Conservation (phyloP, 2,888 invertebrate species). For the Crioceris asparagi region DNA sequence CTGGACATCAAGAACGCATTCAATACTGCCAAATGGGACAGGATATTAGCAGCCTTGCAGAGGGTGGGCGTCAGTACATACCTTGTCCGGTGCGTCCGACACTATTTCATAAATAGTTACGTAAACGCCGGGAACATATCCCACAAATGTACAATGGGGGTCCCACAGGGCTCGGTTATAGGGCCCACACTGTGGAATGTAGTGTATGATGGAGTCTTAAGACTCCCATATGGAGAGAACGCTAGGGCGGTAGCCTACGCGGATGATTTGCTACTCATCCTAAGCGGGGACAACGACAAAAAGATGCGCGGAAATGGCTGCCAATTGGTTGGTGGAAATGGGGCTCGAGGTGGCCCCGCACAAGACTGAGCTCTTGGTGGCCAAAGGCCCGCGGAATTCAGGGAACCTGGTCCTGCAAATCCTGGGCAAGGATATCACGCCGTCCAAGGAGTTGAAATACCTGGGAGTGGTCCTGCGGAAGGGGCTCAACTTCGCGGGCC, state of each 20-base stretch:
- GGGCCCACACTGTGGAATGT: no score
- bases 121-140: not conserved
- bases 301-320: no score
- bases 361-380: not conserved
- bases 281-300: no score
- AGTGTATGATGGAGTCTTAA: no score
- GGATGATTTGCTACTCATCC: slow-evolving; percentile 3
- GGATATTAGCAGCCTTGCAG: no score
- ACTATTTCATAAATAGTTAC: not conserved
- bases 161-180: no score
- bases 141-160: not conserved
- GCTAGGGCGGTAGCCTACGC: no score
- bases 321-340: not conserved
- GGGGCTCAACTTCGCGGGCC: no score
- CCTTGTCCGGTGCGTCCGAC: not conserved
- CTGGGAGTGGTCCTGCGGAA: no score
- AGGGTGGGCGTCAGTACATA: not conserved
- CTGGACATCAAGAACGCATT: slow-evolving; percentile 7
- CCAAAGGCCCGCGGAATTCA: not conserved
- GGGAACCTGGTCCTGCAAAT: not conserved
- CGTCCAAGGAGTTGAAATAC: not conserved
- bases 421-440: no score
- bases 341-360: not conserved
- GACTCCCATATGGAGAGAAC: no score
- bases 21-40: no score